Evolutionary conservation across 2,888 invertebrate species (phyloP), one percentile per base, ranked within the genome.

Genomic region (Nomada flava): DNA sequence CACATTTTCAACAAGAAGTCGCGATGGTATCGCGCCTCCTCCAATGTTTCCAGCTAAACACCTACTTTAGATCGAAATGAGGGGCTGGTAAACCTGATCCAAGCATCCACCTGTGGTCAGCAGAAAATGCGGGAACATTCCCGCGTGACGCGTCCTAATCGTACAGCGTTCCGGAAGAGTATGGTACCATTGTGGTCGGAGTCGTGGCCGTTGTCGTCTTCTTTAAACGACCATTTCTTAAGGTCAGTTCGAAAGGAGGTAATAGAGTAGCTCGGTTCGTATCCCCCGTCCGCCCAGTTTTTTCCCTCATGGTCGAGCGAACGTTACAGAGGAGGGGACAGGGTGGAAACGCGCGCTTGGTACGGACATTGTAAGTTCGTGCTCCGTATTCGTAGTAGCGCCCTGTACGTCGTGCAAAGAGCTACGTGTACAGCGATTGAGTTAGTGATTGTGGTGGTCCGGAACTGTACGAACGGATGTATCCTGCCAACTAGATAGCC

Each of bases 401-500:
- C 23, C 29, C 42, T 23, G 69, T 36, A 55, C 71, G 23, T 44
- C 63, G 60, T 52, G 67, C 64, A 68, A 73, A 62, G 70, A 57
- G 52, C 53, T 78, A 64, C 81, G 86, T 76, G 67, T 75, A 81
- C 62, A 50, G 63, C 53, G 68, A 64, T 68, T 55, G 79, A 63
- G 81, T 71, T 76, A 62, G 80, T 75, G 82, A 64, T 75, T 64
- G 69, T 76, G 69, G 79, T 76, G 76, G 63, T 80, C 86, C 82
- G 86, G 86, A 86, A 82, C 72, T 76, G 57, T 63, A 82, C 76
- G 77, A 79, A 82, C 85, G 85, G 79, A 87, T 85, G 87, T 87
- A 87, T 85, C 80, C 84, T 74, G 83, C 74, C 76, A 79, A 68
- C 55, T 62, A 83, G 79, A 87, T 83, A 80, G 80, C 76, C 36